phyloP scores from a whole-genome alignment of 2,797 vertebrate species.

The Cynodonichthys magdalenae region DNA sequence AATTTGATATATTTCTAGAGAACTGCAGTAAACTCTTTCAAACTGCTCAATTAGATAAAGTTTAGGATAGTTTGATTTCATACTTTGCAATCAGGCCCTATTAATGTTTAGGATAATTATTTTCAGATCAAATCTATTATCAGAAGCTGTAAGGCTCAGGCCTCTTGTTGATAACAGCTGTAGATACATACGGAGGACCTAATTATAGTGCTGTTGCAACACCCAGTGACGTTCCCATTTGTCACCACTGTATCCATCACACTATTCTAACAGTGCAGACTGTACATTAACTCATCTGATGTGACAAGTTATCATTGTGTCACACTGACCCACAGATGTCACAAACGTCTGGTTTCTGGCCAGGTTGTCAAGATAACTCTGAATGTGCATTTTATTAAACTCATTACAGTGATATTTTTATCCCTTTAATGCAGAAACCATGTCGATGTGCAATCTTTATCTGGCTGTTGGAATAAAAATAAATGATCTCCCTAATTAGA shows the following conservation, averaged over 20 bases:
- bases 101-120: neutral
- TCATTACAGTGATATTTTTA: neutral
- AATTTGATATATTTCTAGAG: too few relatives aligned
- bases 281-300: slow-evolving; percentile 4
- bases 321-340: slow-evolving; percentile 36
- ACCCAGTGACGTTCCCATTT: slow-evolving; percentile 47
- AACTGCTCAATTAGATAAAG: too few relatives aligned
- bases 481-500: too few relatives aligned
- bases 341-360: slow-evolving; percentile 5
- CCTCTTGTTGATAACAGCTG: slow-evolving; percentile 2
- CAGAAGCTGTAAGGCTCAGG: neutral
- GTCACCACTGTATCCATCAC: slow-evolving; percentile 54
- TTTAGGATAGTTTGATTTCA: neutral
- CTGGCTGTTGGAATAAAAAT: neutral
- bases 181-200: slow-evolving; percentile 16
- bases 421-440: neutral
- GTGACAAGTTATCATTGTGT: slow-evolving; percentile 22
- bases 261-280: slow-evolving; percentile 48
- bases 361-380: slow-evolving; percentile 9
- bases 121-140: neutral
- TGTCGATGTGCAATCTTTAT: neutral
- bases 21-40: too few relatives aligned
- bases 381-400: slow-evolving; percentile 3
- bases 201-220: slow-evolving; percentile 48
- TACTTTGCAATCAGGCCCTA: too few relatives aligned